phyloP scores from a whole-genome alignment of 2,113 vertebrate genomes.

The Ammodytes marinus region DNA sequence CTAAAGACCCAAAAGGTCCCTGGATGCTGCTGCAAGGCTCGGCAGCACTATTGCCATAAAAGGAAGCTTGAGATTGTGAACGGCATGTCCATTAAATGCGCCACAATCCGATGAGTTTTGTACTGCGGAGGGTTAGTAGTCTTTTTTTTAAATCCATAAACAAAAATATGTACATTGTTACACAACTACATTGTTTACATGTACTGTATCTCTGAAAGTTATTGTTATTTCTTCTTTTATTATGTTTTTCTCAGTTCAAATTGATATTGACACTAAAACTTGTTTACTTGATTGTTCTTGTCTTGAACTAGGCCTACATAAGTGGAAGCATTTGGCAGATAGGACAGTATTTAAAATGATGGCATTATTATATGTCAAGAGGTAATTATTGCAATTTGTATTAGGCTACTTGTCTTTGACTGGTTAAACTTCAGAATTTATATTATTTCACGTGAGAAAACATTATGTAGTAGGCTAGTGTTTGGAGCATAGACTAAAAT shows the following conservation, averaged over 20 bases:
- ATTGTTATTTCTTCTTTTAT: neutral
- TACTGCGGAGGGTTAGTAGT: neutral
- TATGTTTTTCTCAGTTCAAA: neutral
- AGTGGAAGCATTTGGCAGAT: neutral
- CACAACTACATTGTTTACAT: neutral
- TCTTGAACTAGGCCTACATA: neutral
- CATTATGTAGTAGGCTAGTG: neutral
- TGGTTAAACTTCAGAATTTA: neutral
- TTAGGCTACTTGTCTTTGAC: neutral
- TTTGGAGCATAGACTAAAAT: no score
- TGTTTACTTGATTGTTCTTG: neutral
- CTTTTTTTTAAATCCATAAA: neutral
- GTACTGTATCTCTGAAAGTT: neutral
- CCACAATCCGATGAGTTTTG: conserved; percentile 39
- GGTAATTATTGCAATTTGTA: neutral
- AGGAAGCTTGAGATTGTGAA: conserved; percentile 69
- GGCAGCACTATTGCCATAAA: conserved; percentile 79
- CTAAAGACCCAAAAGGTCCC: conserved; percentile 50
- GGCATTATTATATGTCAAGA: neutral
- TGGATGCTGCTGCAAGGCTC: conserved; percentile 62
- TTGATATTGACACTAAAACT: neutral
- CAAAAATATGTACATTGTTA: neutral
- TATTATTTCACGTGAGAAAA: neutral
- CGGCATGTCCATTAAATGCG: conserved; percentile 40
- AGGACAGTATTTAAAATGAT: neutral